These are phyloP conservation scores for Pseudococcus viburni DNA, from an alignment of 2,888 invertebrate species.

Conservation along the genomic window DNA sequence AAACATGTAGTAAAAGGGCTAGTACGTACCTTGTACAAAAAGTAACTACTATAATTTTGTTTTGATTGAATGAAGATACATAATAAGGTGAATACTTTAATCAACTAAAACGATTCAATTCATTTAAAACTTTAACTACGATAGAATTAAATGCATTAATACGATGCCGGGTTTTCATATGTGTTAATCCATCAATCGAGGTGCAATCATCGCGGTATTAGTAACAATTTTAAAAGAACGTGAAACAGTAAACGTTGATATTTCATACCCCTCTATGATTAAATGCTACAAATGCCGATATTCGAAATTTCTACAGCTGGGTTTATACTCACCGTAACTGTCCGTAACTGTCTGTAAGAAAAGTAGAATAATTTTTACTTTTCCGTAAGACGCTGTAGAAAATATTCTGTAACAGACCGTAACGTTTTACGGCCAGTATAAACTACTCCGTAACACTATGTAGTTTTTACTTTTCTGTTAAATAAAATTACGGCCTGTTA, in stretches of 20 bases:
- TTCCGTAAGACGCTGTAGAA: no score
- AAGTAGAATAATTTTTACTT: no score
- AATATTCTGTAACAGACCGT: no score
- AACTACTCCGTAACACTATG: no score
- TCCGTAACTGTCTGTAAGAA: no score
- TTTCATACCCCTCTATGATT: slow-evolving; percentile 65
- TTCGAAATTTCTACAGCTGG: slow-evolving; percentile 54
- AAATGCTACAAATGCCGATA: slow-evolving; percentile 62
- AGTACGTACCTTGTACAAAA: slow-evolving; percentile 29
- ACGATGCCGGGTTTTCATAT: slow-evolving; percentile 27
- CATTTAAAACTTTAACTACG: slow-evolving; percentile 20
- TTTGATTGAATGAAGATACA: slow-evolving; percentile 51
- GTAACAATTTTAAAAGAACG: slow-evolving; percentile 53
- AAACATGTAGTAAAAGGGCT: slow-evolving; percentile 22
- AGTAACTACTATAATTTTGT: slow-evolving; percentile 63
- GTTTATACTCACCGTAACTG: no score
- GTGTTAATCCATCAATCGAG: slow-evolving; percentile 30
- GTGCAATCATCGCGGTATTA: slow-evolving; percentile 60
- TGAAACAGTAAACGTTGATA: slow-evolving; percentile 64
- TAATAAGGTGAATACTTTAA: slow-evolving; percentile 28
- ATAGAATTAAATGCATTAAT: neutral
- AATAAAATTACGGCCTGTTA: no score
- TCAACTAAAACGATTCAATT: slow-evolving; percentile 28
- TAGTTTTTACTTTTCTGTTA: no score
- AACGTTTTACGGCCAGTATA: no score